Conservation (phyloP, 2,888 invertebrate genomes). For the Agrotis ipsilon region DNA sequence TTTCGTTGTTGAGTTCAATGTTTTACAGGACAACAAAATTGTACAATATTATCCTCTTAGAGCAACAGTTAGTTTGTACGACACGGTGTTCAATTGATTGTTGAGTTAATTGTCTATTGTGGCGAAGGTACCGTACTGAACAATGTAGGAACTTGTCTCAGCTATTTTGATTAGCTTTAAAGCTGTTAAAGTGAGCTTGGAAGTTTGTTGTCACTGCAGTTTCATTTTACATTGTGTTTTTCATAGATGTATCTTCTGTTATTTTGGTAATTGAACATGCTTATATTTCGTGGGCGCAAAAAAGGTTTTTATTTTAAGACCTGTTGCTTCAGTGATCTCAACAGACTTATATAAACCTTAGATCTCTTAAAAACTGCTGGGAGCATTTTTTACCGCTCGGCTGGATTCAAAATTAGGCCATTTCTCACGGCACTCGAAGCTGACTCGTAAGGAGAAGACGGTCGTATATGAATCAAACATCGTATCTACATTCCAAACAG, state of each 20-base stretch:
- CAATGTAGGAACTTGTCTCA: slow-evolving; percentile 7
- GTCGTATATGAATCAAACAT: slow-evolving; percentile 67
- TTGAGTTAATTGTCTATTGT: slow-evolving; percentile 39
- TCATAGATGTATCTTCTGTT: neutral
- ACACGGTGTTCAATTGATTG: slow-evolving; percentile 45
- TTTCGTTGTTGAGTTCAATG: slow-evolving; percentile 28
- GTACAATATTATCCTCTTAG: slow-evolving; percentile 18
- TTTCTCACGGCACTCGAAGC: slow-evolving; percentile 33
- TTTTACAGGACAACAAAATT: slow-evolving; percentile 15
- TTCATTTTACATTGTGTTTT: neutral
- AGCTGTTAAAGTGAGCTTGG: slow-evolving; percentile 6
- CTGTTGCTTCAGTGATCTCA: neutral
- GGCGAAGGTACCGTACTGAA: slow-evolving; percentile 17
- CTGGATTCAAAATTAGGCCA: slow-evolving; percentile 26
- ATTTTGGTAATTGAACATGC: neutral
- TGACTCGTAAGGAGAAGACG: slow-evolving; percentile 27
- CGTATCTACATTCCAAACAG: slow-evolving; percentile 64
- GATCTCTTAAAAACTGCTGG: neutral
- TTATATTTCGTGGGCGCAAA: neutral
- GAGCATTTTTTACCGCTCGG: slow-evolving; percentile 4
- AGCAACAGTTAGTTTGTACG: slow-evolving; percentile 37
- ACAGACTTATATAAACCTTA: neutral
- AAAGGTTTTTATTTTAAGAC: neutral
- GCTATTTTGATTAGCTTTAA: slow-evolving; percentile 5
- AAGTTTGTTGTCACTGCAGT: neutral